Evolutionary conservation across 2,888 invertebrate genomes (phyloP), one percentile per base, ranked within the genome.

Genomic region (Ischnus inquisitorius): DNA sequence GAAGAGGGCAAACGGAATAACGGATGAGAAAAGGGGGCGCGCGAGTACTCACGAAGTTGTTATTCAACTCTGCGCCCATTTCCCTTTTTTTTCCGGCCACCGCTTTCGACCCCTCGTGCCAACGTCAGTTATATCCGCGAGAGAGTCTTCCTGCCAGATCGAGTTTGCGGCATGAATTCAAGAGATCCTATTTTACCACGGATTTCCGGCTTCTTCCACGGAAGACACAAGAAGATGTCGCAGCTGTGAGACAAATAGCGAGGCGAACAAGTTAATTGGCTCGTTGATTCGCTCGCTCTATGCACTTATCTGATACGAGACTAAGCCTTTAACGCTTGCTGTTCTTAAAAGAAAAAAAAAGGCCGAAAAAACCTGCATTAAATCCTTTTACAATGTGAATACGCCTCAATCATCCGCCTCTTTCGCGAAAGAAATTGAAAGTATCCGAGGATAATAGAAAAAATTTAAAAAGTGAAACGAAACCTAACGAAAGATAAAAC

Each of bases 1-100:
- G 25, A 78, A 62, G 75, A 68, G 64, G 34, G 57, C 41, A 81
- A 76, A 79, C 54, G 75, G 62, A 79, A 79, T 72, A 79, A 79
- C 68, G 82, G 46, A 79, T 71, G 82, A 54, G 39, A 51, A 34
- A 34, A 28, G 19, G 54, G 41, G n/a, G n/a, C 39, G 10, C 12
- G 54, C 22, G 4, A 12, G 34, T 4, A 41, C 54, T 14, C 14
- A 34, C 69, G 54, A 54, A 71, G 39, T 34, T 54, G 69, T 54
- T 71, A 67, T 60, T 64, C 48, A 54, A 65, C 65, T 62, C 54
- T 62, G 71, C 46, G 43, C 57, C 22, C 62, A 25, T 84, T 69
- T 69, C 51, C 65, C 43, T 77, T 68, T 48, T 65, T 57, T 57
- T 69, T 69, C 28, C 34, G 28, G 5, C 28, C 28, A 60, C 28